Evolutionary conservation across 2,888 invertebrate species (phyloP), one percentile per base, ranked within the genome.

Genomic region (Oscheius myriophilus): DNA sequence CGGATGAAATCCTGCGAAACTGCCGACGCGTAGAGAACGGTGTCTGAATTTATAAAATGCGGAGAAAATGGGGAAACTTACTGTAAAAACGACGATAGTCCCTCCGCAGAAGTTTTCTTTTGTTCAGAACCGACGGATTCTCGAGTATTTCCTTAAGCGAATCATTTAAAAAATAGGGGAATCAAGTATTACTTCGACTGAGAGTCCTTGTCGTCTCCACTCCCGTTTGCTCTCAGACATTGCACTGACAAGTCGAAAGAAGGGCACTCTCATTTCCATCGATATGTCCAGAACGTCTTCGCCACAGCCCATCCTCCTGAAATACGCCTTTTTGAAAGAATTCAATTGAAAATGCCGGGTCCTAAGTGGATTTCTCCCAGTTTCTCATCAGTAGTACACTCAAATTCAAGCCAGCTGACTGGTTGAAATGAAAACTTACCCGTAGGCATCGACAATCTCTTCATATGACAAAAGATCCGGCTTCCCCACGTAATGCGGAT

Each of bases 401-500:
- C n/a, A n/a, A n/a, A n/a, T n/a, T n/a, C n/a, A n/a, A n/a, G n/a
- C n/a, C n/a, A n/a, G n/a, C n/a, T n/a, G n/a, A n/a, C n/a, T n/a
- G n/a, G n/a, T n/a, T n/a, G n/a, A n/a, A 54, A 25, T 7, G 14
- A 11, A 33, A 45, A 45, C 33, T 49, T 39, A 67, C 67, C 21
- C 51, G 51, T 45, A 57, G 9, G 43, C 39, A 18, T 52, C 51
- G 2, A 67, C 14, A n/a, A 33, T 42, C 7, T 21, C 45, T 16
- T 57, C 58, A 14, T 45, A 33, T 1, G 67, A 45, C n/a, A 67
- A 21, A 14, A 61, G 53, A 51, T 43, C 53, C 11, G 59, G 26
- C 26, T 21, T 16, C 21, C 61, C 61, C 1, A 42, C 26, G 25
- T 43, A 53, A 59, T 67, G 41, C 14, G 67, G 67, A 52, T 67